A percentile compares a stretch with the other conserved stretches of the same genome.
These are phyloP conservation scores for Larimichthys crocea DNA, from an alignment of 2,113 vertebrate genomes.

Conservation along the genomic window DNA sequence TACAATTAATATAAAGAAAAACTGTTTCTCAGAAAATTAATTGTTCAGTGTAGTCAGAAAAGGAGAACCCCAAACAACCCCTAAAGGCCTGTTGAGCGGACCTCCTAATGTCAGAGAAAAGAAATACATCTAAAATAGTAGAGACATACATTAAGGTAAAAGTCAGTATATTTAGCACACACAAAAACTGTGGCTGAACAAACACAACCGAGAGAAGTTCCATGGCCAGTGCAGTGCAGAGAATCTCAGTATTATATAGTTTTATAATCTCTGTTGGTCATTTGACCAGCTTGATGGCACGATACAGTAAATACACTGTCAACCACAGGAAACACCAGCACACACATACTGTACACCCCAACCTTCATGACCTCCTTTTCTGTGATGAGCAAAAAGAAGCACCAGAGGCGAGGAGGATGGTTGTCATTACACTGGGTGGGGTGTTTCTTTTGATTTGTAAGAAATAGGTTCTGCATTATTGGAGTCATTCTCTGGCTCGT, in stretches of 20 bases:
- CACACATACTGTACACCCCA: conserved; percentile 32
- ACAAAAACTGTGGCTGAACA: not conserved
- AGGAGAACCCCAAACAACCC: not conserved
- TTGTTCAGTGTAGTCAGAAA: not conserved
- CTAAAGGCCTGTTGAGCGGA: not conserved
- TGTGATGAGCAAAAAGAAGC: conserved; percentile 58
- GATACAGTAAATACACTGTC: not conserved
- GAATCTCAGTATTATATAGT: not conserved
- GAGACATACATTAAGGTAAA: not conserved
- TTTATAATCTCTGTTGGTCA: not conserved
- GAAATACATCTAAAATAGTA: not conserved
- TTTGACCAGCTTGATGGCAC: not conserved
- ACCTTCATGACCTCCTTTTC: conserved; percentile 62
- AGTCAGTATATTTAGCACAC: not conserved
- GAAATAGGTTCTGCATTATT: conserved; percentile 80
- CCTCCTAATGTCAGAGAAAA: not conserved
- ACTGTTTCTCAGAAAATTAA: not conserved
- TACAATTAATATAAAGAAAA: not conserved
- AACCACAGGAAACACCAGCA: conserved; percentile 19
- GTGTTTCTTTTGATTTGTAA: conserved; percentile 75
- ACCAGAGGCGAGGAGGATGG: conserved; percentile 64
- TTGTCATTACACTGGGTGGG: conserved; percentile 59
- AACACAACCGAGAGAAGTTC: not conserved
- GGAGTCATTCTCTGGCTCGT: conserved; percentile 67
- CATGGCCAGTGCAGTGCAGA: not conserved